Conservation (phyloP, 2,113 vertebrate species). For the Corythaeola cristata region DNA sequence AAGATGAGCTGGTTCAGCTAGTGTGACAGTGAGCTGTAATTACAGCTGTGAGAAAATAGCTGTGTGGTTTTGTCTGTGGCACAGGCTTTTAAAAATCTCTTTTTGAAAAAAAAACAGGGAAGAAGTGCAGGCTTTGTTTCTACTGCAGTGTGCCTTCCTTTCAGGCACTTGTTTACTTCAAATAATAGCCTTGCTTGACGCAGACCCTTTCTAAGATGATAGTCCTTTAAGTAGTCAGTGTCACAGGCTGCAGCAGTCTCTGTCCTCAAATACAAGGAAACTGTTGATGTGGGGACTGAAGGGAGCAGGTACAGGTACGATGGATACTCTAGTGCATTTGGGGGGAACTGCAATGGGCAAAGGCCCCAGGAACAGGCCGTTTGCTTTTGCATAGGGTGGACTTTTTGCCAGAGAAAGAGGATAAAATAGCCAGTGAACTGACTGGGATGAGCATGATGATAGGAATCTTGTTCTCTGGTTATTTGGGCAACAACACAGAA, state of each 20-base stretch:
- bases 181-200: background rate
- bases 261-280: background rate
- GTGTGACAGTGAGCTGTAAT: conserved; percentile 7
- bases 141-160: background rate
- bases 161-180: conserved; percentile 14
- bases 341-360: background rate
- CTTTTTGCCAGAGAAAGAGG: background rate
- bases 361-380: background rate
- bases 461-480: background rate
- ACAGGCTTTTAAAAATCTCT: conserved; percentile 20
- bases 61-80: conserved; percentile 51
- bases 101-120: background rate
- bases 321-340: background rate
- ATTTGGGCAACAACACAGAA: background rate
- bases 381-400: background rate
- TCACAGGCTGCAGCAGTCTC: background rate
- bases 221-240: background rate
- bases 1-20: background rate
- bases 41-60: conserved; percentile 51
- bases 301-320: background rate
- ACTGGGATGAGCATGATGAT: background rate
- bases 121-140: conserved; percentile 20
- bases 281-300: background rate
- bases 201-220: background rate
- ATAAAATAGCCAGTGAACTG: background rate